Percentiles rank a stretch among this genome's conserved stretches.
phyloP scores from a whole-genome alignment of 2,888 invertebrate genomes.

The Arrhopalites spinosus region DNA sequence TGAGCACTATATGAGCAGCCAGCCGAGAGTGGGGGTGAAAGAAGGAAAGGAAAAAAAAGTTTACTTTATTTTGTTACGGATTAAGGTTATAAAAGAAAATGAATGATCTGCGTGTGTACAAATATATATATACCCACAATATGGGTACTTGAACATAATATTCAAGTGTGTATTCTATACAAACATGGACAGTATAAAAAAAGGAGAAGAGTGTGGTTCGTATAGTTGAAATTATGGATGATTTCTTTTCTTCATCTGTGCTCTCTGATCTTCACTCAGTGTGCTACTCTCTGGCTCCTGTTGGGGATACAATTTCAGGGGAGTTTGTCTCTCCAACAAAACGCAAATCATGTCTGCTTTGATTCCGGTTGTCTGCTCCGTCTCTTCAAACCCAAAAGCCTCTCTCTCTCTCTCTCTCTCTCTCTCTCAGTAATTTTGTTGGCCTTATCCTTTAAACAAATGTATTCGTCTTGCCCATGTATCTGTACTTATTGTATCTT shows the following conservation, averaged over 20 bases:
- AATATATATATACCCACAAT: too few relatives aligned
- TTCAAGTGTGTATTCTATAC: background rate
- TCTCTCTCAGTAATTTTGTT: background rate
- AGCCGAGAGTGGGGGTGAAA: constrained; percentile 9
- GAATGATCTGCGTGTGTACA: background rate
- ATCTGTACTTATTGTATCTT: background rate
- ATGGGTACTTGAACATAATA: too few relatives aligned
- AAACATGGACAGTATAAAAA: background rate
- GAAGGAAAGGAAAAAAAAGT: background rate
- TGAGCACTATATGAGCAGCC: constrained; percentile 4
- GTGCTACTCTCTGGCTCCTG: constrained; percentile 4
- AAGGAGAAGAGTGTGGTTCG: background rate
- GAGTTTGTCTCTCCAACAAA: constrained; percentile 31
- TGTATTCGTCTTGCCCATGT: background rate
- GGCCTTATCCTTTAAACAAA: background rate
- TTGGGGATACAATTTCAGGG: constrained; percentile 32
- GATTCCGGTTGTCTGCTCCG: constrained; percentile 28
- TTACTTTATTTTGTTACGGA: constrained; percentile 2
- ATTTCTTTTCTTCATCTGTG: background rate
- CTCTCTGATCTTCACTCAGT: background rate
- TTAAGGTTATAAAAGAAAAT: background rate
- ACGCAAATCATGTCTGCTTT: constrained; percentile 36
- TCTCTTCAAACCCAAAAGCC: background rate
- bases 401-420: background rate
- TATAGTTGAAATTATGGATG: constrained; percentile 26